These are phyloP conservation scores for Pomatorhinus ruficollis DNA, from an alignment of 2,113 vertebrate species.

Conservation along the genomic window DNA sequence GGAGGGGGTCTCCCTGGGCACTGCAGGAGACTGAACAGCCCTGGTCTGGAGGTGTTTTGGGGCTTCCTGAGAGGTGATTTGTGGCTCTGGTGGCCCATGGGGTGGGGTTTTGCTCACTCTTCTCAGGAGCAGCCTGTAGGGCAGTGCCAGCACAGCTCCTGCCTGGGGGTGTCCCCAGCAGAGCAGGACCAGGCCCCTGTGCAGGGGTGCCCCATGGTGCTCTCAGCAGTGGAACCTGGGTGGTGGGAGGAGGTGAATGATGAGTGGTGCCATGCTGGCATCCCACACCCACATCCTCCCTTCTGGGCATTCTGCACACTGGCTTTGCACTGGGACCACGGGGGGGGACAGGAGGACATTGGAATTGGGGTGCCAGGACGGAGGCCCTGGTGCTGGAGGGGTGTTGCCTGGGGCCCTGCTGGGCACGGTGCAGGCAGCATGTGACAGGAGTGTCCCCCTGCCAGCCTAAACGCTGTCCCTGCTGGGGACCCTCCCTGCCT, in stretches of 20 bases:
- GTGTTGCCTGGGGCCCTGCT: not conserved
- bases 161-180: accelerated
- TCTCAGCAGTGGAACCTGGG: not conserved
- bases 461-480: not conserved
- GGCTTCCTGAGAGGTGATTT: not conserved
- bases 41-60: not conserved
- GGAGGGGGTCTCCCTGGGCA: not conserved
- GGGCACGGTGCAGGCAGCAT: not conserved
- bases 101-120: not conserved
- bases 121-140: not conserved
- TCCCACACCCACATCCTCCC: accelerated
- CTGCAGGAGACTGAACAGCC: not conserved
- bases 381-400: not conserved
- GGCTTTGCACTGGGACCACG: not conserved
- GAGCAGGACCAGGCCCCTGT: not conserved
- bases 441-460: not conserved
- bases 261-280: accelerated
- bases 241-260: not conserved
- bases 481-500: not conserved
- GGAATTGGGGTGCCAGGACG: not conserved
- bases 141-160: not conserved
- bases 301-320: not conserved
- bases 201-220: not conserved
- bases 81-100: not conserved
- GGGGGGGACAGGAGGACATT: not conserved